Percentiles rank a stretch among this genome's conserved stretches.
phyloP scores from a whole-genome alignment of 2,888 invertebrate genomes.

The Noctua pronuba region DNA sequence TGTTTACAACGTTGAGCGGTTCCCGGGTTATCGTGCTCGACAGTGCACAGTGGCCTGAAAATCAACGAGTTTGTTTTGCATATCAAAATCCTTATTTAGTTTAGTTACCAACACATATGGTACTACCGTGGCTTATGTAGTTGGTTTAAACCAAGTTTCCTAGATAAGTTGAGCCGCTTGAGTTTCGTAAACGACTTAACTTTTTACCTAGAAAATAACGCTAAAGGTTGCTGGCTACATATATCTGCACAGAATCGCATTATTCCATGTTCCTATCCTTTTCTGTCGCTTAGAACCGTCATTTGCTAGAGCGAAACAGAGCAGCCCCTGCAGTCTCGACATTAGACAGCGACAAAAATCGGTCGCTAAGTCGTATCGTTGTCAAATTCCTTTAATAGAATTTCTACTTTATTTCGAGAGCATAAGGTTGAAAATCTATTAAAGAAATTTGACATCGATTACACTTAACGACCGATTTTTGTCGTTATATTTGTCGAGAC shows the following conservation, averaged over 20 bases:
- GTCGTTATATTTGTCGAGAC: too few relatives aligned
- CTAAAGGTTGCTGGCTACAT: neutral
- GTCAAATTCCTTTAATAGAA: too few relatives aligned
- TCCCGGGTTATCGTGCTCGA: constrained; percentile 65
- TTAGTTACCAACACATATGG: constrained; percentile 30
- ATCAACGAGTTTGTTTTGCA: constrained; percentile 65
- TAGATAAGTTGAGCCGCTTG: constrained; percentile 8
- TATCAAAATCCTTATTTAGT: constrained; percentile 68
- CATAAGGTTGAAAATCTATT: too few relatives aligned
- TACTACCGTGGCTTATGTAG: too few relatives aligned
- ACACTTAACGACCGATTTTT: too few relatives aligned
- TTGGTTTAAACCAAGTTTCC: constrained; percentile 3
- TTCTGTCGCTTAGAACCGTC: neutral
- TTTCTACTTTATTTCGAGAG: too few relatives aligned
- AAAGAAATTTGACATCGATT: too few relatives aligned
- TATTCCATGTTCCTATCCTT: neutral
- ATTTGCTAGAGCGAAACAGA: neutral
- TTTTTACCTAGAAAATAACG: neutral
- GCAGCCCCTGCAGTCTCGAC: too few relatives aligned
- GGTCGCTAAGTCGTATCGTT: too few relatives aligned
- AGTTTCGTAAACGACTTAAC: neutral
- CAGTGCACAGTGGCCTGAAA: constrained; percentile 44
- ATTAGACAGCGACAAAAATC: too few relatives aligned
- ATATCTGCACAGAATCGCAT: neutral
- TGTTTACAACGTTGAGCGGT: constrained; percentile 64